Conservation (phyloP, 2,797 vertebrate genomes). For the Hippocampus kuda region DNA sequence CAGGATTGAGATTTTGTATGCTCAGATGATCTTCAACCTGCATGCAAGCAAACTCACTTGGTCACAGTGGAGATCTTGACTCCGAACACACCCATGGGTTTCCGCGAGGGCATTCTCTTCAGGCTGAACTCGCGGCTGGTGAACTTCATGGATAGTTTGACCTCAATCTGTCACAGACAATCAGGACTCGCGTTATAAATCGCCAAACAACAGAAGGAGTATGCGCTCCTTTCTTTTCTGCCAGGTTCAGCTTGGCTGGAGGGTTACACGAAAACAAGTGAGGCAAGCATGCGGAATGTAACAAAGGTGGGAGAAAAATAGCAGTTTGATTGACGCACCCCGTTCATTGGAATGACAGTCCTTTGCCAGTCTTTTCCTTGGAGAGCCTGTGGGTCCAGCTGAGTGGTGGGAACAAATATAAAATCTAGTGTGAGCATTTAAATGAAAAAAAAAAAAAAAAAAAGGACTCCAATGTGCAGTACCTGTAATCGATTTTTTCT, state of each 20-base stretch:
- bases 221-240: neutral
- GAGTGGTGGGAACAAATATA: slow-evolving; percentile 13
- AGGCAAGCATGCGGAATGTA: neutral
- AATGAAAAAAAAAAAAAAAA: too few species aligned
- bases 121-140: slow-evolving; percentile 94
- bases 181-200: neutral
- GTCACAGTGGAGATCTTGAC: slow-evolving; percentile 92
- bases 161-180: slow-evolving; percentile 75
- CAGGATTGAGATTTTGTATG: neutral
- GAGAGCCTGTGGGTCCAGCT: slow-evolving; percentile 85
- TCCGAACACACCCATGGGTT: slow-evolving; percentile 92
- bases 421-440: neutral
- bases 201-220: neutral
- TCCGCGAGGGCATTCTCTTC: slow-evolving; percentile 88
- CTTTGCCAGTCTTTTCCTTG: slow-evolving; percentile 97
- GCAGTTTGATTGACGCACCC: slow-evolving; percentile 66
- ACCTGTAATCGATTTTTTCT: too few species aligned
- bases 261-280: neutral
- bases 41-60: slow-evolving; percentile 73
- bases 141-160: slow-evolving; percentile 94
- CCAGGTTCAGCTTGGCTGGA: neutral
- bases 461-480: too few species aligned
- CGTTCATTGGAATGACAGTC: slow-evolving; percentile 90
- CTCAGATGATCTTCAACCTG: neutral
- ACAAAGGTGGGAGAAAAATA: neutral